A percentile compares a stretch with the other conserved stretches of the same genome.
Evolutionary conservation across 2,113 vertebrate species (phyloP).

Genomic region (Rattus rattus): DNA sequence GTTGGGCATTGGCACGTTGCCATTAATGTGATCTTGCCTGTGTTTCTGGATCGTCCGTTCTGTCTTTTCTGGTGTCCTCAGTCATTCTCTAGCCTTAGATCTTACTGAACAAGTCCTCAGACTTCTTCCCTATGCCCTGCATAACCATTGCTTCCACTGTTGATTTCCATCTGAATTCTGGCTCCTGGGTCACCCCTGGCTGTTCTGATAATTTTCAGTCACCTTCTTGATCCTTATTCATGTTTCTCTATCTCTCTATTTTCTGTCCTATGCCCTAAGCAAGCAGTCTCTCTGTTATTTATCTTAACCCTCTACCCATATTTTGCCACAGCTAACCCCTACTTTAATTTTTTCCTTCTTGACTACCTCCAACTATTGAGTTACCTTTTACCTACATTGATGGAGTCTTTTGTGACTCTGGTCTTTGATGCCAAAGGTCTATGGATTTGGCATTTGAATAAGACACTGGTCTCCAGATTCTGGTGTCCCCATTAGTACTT

Average conservation of each 20-base stretch:
- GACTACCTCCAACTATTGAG: background rate
- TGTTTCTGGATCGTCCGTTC: background rate
- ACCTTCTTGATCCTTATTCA: background rate
- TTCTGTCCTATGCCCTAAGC: background rate
- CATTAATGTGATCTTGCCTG: background rate
- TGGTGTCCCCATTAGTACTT: background rate
- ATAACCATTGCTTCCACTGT: background rate
- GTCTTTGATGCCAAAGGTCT: background rate
- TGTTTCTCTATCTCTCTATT: background rate
- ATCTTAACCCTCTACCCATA: background rate
- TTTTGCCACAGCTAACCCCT: background rate
- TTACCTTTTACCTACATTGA: background rate
- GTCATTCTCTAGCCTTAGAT: background rate
- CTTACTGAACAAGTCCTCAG: background rate
- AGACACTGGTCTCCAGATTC: no score
- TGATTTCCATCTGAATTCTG: background rate
- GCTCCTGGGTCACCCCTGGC: background rate
- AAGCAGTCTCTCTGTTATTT: background rate
- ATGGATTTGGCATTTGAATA: background rate
- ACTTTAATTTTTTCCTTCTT: background rate
- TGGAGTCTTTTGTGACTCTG: background rate
- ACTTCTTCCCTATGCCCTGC: background rate
- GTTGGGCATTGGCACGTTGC: rapidly evolving
- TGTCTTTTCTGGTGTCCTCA: background rate
- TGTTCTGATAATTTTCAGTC: background rate